These are phyloP conservation scores for Brassicogethes aeneus DNA, from an alignment of 2,888 invertebrate species.

Conservation along the genomic window DNA sequence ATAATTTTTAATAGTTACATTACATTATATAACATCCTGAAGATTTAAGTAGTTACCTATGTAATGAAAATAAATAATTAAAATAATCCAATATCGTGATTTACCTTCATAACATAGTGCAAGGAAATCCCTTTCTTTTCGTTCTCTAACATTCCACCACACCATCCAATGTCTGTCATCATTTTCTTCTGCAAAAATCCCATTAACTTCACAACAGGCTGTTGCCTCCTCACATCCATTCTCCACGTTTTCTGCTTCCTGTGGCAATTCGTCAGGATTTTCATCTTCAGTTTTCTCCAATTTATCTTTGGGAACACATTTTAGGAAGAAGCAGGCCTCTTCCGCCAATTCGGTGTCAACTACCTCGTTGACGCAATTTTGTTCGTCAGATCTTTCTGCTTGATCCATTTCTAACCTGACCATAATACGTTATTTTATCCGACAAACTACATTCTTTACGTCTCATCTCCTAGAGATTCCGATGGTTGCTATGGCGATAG, in stretches of 20 bases:
- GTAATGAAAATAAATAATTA: too few species aligned
- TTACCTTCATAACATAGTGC: not conserved
- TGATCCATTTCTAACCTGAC: conserved; percentile 15
- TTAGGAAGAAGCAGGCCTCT: conserved; percentile 26
- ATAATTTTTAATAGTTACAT: too few species aligned
- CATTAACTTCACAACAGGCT: not conserved
- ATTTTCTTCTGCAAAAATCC: not conserved
- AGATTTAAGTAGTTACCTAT: too few species aligned
- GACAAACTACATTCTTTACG: not conserved
- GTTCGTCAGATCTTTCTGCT: conserved; percentile 13
- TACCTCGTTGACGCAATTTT: conserved; percentile 14
- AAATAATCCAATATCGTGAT: too few species aligned
- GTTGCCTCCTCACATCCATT: not conserved
- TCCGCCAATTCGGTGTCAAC: conserved; percentile 14
- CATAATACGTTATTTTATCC: conserved; percentile 6
- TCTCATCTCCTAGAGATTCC: conserved; percentile 13
- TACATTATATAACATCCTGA: too few species aligned
- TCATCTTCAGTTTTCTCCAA: not conserved
- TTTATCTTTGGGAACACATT: conserved; percentile 19
- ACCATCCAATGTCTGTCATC: not conserved
- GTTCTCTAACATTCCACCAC: not conserved
- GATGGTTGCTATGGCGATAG: conserved; percentile 39
- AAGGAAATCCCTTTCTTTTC: not conserved
- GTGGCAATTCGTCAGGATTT: not conserved
- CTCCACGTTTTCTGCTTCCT: not conserved